These are phyloP conservation scores for Barbus barbus DNA, from an alignment of 2,113 vertebrate species.

Conservation along the genomic window DNA sequence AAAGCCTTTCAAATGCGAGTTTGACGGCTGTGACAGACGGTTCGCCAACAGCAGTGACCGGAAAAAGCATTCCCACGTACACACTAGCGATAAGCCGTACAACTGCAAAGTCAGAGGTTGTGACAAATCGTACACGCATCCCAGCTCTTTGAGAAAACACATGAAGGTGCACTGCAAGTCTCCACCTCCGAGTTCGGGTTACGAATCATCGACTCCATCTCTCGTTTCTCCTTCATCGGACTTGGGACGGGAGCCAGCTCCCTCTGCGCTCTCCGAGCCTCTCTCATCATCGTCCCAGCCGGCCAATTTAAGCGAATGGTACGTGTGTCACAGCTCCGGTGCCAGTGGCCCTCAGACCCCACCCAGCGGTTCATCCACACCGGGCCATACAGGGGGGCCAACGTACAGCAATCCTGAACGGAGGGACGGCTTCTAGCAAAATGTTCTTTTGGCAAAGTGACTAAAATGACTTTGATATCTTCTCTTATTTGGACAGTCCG, in stretches of 20 bases:
- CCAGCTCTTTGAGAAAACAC: constrained; percentile 96
- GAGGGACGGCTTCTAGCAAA: constrained; percentile 71
- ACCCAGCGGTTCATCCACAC: constrained; percentile 75
- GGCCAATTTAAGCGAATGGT: constrained; percentile 95
- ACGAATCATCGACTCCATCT: constrained; percentile 91
- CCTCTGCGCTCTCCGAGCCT: constrained; percentile 78
- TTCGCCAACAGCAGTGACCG: constrained; percentile 99
- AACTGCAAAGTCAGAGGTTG: constrained; percentile 98
- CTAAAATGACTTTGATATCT: constrained; percentile 28
- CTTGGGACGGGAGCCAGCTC: constrained; percentile 85
- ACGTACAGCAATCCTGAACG: constrained; percentile 70
- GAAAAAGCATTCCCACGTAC: constrained; percentile 98
- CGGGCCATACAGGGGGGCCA: constrained; percentile 73
- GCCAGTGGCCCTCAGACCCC: constrained; percentile 76
- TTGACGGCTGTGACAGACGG: constrained; percentile 96
- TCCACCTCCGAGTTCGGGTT: constrained; percentile 91
- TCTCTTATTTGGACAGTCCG: constrained; percentile 26
- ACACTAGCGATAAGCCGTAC: constrained; percentile 99
- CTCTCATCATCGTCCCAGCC: constrained; percentile 77
- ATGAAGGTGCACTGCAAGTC: constrained; percentile 99
- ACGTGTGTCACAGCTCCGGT: constrained; percentile 89
- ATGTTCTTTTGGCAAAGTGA: constrained; percentile 31
- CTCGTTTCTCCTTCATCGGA: constrained; percentile 91
- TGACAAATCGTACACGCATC: constrained; percentile 99
- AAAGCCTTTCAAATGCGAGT: constrained; percentile 98